Evolutionary conservation across 92 coral and sea anemone genomes (phyloP).

Genomic region (Zoanthus sociatus): DNA sequence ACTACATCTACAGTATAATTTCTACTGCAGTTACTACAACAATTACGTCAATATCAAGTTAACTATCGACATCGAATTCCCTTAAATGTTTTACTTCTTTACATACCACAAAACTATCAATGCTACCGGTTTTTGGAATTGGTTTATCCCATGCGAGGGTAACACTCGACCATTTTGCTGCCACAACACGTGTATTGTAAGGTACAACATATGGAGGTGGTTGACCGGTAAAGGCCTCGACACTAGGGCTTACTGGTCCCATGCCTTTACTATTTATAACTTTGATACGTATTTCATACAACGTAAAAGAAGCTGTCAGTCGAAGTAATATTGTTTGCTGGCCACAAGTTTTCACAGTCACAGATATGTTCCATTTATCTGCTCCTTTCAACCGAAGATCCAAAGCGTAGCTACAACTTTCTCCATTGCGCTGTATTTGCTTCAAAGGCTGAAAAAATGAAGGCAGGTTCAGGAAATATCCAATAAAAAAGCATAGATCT

Average conservation of each 20-base stretch:
- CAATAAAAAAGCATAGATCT: neutral
- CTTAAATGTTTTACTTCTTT: neutral
- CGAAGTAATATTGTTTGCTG: neutral
- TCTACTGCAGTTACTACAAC: no score
- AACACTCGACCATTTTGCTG: neutral
- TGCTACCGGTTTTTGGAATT: conserved; percentile 3
- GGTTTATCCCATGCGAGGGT: conserved; percentile 21
- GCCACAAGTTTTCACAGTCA: neutral
- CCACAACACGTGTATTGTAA: neutral
- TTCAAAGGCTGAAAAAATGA: conserved; percentile 16
- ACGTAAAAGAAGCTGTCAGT: neutral
- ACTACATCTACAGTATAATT: no score
- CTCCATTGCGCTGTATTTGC: conserved; percentile 29
- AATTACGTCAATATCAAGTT: no score
- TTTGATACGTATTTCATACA: conserved; percentile 32
- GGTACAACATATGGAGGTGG: neutral
- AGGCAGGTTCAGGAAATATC: neutral
- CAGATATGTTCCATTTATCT: neutral
- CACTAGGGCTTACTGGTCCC: conserved; percentile 27
- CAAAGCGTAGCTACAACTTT: conserved; percentile 14
- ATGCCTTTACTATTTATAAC: neutral
- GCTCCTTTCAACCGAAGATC: conserved; percentile 27
- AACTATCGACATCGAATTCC: no score
- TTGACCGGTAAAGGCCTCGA: conserved; percentile 26
- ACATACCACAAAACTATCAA: conserved; percentile 35